Evolutionary conservation across 2,797 vertebrate genomes (phyloP).

Genomic region (Anolis apletophallus): DNA sequence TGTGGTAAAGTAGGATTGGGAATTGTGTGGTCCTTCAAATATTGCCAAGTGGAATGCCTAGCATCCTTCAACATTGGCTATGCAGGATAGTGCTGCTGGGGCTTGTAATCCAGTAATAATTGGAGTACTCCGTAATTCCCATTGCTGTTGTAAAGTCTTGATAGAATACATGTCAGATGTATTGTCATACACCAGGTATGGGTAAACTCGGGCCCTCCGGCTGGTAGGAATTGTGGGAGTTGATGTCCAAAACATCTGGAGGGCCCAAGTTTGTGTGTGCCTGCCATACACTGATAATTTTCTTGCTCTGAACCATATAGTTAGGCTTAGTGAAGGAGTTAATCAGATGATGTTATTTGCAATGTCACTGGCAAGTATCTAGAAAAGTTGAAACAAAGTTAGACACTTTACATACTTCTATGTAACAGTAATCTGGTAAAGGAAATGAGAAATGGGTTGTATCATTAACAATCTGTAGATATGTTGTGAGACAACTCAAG

Average conservation of each 20-base stretch:
- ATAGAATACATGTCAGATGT: slow-evolving; percentile 2
- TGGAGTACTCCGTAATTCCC: too few species aligned
- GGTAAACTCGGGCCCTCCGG: too few species aligned
- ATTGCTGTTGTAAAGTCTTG: not conserved
- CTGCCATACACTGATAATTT: slow-evolving; percentile 32
- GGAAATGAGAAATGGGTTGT: slow-evolving; percentile 36
- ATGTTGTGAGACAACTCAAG: not conserved
- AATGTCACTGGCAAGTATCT: slow-evolving; percentile 21
- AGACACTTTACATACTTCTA: not conserved
- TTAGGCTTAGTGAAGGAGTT: slow-evolving; percentile 28
- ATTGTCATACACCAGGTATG: slow-evolving; percentile 21
- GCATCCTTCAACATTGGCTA: too few species aligned
- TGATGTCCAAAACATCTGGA: too few species aligned
- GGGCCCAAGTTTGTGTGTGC: too few species aligned
- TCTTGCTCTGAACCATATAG: slow-evolving; percentile 31
- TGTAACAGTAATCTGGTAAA: slow-evolving; percentile 9
- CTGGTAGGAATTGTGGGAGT: too few species aligned
- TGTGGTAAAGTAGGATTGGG: too few species aligned
- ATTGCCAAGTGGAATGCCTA: too few species aligned
- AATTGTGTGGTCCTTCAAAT: too few species aligned
- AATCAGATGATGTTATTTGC: not conserved
- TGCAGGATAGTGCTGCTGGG: too few species aligned
- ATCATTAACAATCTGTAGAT: slow-evolving; percentile 1
- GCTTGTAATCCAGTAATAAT: too few species aligned
- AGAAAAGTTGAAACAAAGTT: not conserved